Evolutionary conservation across 23 tunicate genomes (phyloP), one percentile per base, ranked within the genome.

Genomic region (Ascidia mentula): DNA sequence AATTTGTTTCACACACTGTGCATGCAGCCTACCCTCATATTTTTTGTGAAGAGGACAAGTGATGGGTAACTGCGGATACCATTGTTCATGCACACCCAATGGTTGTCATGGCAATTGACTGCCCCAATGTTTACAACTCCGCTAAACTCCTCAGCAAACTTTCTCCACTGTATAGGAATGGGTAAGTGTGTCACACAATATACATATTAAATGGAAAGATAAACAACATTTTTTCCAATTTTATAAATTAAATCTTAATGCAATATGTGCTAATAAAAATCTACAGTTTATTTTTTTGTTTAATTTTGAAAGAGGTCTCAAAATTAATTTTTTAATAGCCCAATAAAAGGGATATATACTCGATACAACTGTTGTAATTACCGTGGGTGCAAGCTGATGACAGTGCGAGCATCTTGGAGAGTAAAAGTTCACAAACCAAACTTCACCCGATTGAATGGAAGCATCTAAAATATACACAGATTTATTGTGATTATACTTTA

Each of bases 391-490:
- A 32, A 96, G 88, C 26, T 96, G 97, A 72, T 96, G 97, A 36
- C 99, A 96, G 88, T 96, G 99, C 6, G 94, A 87, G 72, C 99
- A 96, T 61, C 99, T 72, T 40, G 96, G 97, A 0, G 99, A 96
- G 38, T 96, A 96, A 85, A 96, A 96, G 53, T 96, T 96, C 30
- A 96, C 87, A 72, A 96, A 91, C 99, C 99, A 96, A 20, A 79
- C 92, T 53, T 96, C 99, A 17, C 97, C 99, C 8, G 94, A 87
- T 4, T 93, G 89, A 1, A 96, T 74, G 1, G 99, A 97, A 24
- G 93, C 89, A 37, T 96, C 94, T 87, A 74, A 26, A 75, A 6
- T 20, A 53, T 20, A n/a, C n/a, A n/a, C n/a, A n/a, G n/a, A n/a
- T n/a, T n/a, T n/a, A n/a, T n/a, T n/a, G n/a, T n/a, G n/a, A n/a